These are phyloP conservation scores for Parascotia fuliginaria DNA, from an alignment of 2,888 invertebrate species.

Conservation along the genomic window DNA sequence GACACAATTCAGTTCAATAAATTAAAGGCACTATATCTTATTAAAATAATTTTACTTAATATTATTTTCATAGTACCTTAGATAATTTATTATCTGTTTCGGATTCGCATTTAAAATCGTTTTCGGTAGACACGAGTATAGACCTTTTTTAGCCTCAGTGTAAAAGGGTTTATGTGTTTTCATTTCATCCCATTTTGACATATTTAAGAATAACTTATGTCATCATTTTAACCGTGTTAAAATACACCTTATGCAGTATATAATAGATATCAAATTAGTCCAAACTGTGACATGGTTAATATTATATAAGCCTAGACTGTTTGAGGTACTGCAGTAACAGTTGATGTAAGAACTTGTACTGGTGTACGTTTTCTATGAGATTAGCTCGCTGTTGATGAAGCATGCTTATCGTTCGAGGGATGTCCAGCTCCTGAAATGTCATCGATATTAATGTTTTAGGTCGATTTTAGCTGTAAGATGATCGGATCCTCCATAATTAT, in stretches of 20 bases:
- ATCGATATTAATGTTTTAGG: not conserved
- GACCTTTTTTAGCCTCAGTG: too few species aligned
- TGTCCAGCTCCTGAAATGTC: conserved; percentile 90
- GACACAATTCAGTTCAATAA: not conserved
- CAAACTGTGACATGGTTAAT: not conserved
- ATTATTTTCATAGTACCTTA: conserved; percentile 10
- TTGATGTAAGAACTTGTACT: conserved; percentile 95
- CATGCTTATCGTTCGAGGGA: conserved; percentile 92
- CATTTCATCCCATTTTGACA: too few species aligned
- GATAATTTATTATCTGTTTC: not conserved
- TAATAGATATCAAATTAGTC: too few species aligned
- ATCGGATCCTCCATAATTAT: too few species aligned
- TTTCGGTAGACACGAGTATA: too few species aligned
- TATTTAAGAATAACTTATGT: too few species aligned
- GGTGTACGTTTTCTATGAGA: conserved; percentile 94
- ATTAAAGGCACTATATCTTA: not conserved
- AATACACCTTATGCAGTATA: too few species aligned
- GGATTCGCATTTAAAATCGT: too few species aligned
- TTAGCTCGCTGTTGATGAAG: conserved; percentile 95
- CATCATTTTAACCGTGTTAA: too few species aligned
- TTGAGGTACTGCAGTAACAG: conserved; percentile 94
- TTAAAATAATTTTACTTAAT: conserved; percentile 1
- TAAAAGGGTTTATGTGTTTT: too few species aligned
- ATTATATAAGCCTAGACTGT: conserved; percentile 93
- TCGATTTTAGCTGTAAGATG: too few species aligned